Percentiles rank a stretch among this genome's conserved stretches.
Evolutionary conservation across 2,888 invertebrate species (phyloP).

Genomic region (Apamea monoglypha): DNA sequence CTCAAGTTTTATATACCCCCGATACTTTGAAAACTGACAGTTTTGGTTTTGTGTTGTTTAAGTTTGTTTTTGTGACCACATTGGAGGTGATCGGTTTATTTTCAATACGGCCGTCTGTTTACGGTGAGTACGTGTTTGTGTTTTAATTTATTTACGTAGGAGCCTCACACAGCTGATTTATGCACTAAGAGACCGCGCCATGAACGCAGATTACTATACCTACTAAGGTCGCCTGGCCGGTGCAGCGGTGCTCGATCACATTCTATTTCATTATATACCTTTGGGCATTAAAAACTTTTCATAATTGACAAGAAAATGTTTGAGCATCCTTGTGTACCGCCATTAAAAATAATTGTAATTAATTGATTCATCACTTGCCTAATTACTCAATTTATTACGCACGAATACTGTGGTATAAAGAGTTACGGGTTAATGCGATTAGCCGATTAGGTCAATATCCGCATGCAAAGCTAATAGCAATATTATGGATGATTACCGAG

Average conservation of each 20-base stretch:
- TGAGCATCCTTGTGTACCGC: conserved; percentile 65
- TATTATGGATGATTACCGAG: conserved; percentile 28
- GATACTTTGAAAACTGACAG: conserved; percentile 80
- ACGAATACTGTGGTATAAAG: conserved; percentile 41
- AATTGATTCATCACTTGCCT: conserved; percentile 51
- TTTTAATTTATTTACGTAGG: conserved; percentile 83
- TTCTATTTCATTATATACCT: conserved; percentile 76
- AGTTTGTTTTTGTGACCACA: conserved; percentile 84
- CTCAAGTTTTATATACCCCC: conserved; percentile 69
- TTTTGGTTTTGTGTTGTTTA: conserved; percentile 87
- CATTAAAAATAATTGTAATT: conserved; percentile 39
- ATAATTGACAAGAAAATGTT: conserved; percentile 65
- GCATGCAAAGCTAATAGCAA: conserved; percentile 32
- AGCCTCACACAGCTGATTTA: conserved; percentile 84
- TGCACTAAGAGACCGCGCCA: conserved; percentile 81
- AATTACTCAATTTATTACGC: conserved; percentile 54
- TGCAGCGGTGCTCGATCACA: conserved; percentile 72
- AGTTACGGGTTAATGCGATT: conserved; percentile 38
- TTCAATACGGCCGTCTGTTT: conserved; percentile 85
- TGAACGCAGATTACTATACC: conserved; percentile 80
- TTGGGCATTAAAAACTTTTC: conserved; percentile 68
- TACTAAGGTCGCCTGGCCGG: conserved; percentile 80
- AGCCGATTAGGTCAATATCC: conserved; percentile 54
- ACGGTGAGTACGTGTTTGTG: conserved; percentile 86
- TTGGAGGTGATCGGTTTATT: conserved; percentile 87